Evolutionary conservation across 2,113 vertebrate genomes (phyloP).

Genomic region (Mesoclemmys tuberculata): DNA sequence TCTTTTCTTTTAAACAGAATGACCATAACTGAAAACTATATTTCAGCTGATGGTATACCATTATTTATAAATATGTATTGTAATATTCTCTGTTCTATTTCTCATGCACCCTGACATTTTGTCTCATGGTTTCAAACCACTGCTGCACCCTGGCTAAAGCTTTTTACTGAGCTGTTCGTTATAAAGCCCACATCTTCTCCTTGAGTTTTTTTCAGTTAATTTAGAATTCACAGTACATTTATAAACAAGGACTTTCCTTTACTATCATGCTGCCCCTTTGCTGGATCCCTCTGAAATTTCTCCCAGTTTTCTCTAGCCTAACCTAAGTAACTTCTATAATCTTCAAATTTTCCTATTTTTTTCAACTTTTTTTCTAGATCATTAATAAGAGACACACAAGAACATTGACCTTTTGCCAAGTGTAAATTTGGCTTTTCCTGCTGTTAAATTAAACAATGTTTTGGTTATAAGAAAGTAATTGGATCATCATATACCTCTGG

Average conservation of each 20-base stretch:
- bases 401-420: too few species aligned
- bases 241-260: not conserved
- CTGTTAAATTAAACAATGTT: not conserved
- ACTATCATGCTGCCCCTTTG: fast-evolving
- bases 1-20: not conserved
- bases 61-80: not conserved
- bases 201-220: not conserved
- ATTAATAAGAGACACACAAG: not conserved
- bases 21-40: not conserved
- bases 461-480: too few species aligned
- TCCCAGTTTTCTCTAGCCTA: not conserved
- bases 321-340: too few species aligned
- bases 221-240: not conserved
- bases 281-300: not conserved
- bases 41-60: not conserved
- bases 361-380: not conserved
- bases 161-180: not conserved
- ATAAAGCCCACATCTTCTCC: not conserved
- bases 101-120: not conserved
- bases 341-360: too few species aligned
- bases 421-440: not conserved
- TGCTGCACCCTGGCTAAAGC: not conserved
- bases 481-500: too few species aligned
- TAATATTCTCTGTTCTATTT: not conserved
- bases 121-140: not conserved